Evolutionary conservation across 2,797 vertebrate genomes (phyloP).

Genomic region (Leptatherina wallacei): DNA sequence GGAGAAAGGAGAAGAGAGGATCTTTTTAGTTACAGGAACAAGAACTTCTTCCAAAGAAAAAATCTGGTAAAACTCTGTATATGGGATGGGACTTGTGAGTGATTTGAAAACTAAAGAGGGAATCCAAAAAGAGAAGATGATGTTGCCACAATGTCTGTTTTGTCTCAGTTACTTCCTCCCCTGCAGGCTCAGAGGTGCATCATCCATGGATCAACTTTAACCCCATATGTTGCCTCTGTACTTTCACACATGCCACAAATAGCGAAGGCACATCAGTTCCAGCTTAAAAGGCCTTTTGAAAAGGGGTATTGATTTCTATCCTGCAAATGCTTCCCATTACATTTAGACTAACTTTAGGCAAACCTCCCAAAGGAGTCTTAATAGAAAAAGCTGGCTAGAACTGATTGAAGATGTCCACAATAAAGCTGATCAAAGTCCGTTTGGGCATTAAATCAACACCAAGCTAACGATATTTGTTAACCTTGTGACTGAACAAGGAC

Average conservation of each 20-base stretch:
- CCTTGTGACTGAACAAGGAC: neutral
- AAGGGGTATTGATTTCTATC: constrained; percentile 8
- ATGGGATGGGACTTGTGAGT: neutral
- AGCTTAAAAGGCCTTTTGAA: neutral
- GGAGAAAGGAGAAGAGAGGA: neutral
- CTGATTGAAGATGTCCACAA: neutral
- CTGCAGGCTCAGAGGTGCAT: neutral
- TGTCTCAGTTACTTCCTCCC: neutral
- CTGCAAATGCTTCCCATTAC: neutral
- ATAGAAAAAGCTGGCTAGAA: neutral
- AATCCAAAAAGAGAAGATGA: constrained; percentile 13
- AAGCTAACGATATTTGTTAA: neutral
- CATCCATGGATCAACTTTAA: neutral
- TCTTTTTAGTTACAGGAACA: constrained; percentile 1
- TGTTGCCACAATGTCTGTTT: neutral
- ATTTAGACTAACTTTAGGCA: neutral
- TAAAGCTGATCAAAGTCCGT: neutral
- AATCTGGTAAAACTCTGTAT: neutral
- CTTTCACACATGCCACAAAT: neutral
- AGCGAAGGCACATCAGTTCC: neutral
- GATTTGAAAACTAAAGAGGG: constrained; percentile 5
- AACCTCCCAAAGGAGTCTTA: neutral
- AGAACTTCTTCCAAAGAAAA: constrained; percentile 1
- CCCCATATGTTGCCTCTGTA: neutral
- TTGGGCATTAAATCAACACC: neutral